Evolutionary conservation across 2,797 vertebrate genomes (phyloP).

Genomic region (Bovichtus diacanthus): DNA sequence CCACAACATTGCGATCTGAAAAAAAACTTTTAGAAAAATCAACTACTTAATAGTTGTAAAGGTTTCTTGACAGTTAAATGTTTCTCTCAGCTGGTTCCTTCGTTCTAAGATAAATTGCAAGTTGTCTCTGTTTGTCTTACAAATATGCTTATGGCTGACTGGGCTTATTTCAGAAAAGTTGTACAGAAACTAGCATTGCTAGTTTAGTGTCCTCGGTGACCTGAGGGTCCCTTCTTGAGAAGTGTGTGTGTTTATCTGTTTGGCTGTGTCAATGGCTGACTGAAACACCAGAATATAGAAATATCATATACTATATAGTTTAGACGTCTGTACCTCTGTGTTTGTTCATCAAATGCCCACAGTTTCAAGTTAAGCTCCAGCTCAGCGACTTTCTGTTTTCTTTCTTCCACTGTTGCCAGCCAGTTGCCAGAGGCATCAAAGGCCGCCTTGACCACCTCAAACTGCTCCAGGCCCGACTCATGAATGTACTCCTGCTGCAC

Average conservation of each 20-base stretch:
- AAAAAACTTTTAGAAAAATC: neutral
- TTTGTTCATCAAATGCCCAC: slow-evolving; percentile 89
- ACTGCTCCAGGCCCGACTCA: slow-evolving; percentile 88
- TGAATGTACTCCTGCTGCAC: slow-evolving; percentile 95
- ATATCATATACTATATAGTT: neutral
- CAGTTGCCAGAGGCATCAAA: slow-evolving; percentile 87
- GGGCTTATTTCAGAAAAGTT: slow-evolving; percentile 1
- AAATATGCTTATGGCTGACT: slow-evolving; percentile 4
- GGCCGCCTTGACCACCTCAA: slow-evolving; percentile 88
- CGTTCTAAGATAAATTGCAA: neutral
- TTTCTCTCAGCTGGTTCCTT: neutral
- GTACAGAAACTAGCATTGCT: slow-evolving; percentile 39
- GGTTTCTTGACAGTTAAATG: neutral
- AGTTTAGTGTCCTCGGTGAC: slow-evolving; percentile 60
- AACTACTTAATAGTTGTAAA: neutral
- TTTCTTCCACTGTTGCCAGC: slow-evolving; percentile 94
- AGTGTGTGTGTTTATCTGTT: no score
- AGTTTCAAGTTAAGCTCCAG: slow-evolving; percentile 92
- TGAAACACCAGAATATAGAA: neutral
- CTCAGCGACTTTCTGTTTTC: slow-evolving; percentile 80
- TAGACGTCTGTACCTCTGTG: slow-evolving; percentile 87
- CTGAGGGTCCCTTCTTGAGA: slow-evolving; percentile 20
- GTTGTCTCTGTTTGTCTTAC: neutral
- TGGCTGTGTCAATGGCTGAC: no score
- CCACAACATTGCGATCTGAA: neutral